Evolutionary conservation across 37 sponge, comb jelly and placozoan species (phyloP), one percentile per base, ranked within the genome.

Genomic region (Geodia barretti): DNA sequence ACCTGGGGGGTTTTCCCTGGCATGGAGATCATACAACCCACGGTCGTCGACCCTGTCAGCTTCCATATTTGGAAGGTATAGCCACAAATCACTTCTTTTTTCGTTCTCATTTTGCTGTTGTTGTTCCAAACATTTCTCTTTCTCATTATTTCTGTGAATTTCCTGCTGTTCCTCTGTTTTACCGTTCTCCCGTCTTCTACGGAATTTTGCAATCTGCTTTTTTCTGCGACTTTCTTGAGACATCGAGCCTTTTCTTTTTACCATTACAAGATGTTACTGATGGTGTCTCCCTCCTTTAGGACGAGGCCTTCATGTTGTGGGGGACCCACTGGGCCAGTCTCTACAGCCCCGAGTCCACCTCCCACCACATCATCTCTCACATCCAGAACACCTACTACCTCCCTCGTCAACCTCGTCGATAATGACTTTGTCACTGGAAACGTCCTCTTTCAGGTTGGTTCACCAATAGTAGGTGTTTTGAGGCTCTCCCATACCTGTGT

Each of bases 1-100:
- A 98, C 98, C 7, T 98, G 98, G 98, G 98, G 98, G 5, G 98
- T 98, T 61, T 98, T 98, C 74, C 96, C 98, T n/a, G 98, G 96
- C 31, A 93, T 79, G 73, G 98, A 98, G 75, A 98, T 98, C 25
- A 39, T 98, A 21, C 98, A 98, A 60, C 98, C 98, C 24, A 98
- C 98, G 21, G 94, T 98, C 14, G 98, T 95, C 1, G 98, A 98
- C 65, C 91, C 94, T 19, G 90, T 86, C 37, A 91, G 90, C 74
- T 97, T 94, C 81, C 85, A 83, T 7, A 88, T 89, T 38, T 97
- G 97, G 97, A 97, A 97, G 90, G 95, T 95, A n/a, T n/a, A n/a
- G n/a, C n/a, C n/a, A n/a, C n/a, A n/a, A 34, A n/a, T n/a, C n/a
- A n/a, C n/a, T n/a, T n/a, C n/a, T n/a, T n/a, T n/a, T n/a, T n/a